Conservation (phyloP, 2,888 invertebrate species). For the Acanthococcus lagerstroemiae region DNA sequence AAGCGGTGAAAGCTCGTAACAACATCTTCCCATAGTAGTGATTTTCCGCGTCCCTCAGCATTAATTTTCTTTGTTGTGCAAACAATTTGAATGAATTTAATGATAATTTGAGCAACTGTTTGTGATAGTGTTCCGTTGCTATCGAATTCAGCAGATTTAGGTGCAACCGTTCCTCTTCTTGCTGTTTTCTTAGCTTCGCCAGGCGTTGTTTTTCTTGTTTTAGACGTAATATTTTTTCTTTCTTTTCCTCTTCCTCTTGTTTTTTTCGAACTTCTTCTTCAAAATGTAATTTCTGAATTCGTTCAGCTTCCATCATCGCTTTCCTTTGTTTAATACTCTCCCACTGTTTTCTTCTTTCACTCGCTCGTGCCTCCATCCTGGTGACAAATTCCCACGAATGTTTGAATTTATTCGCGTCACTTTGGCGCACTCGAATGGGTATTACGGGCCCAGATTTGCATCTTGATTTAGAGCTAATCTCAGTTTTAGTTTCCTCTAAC, state of each 20-base stretch:
- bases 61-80: neutral
- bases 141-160: conserved; percentile 11
- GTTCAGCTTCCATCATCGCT: conserved; percentile 14
- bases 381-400: conserved; percentile 19
- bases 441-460: too few relatives aligned
- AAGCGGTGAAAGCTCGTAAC: conserved; percentile 13
- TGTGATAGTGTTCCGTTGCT: conserved; percentile 5
- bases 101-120: neutral
- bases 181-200: conserved; percentile 9
- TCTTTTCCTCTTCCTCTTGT: conserved; percentile 15
- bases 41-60: conserved; percentile 23
- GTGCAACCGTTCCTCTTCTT: conserved; percentile 18
- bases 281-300: conserved; percentile 3
- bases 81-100: conserved; percentile 7
- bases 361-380: conserved; percentile 20
- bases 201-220: conserved; percentile 6
- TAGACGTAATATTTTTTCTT: conserved; percentile 6
- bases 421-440: too few relatives aligned
- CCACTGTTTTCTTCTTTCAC: conserved; percentile 20
- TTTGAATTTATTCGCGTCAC: conserved; percentile 6
- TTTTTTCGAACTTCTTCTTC: conserved; percentile 12
- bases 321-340: conserved; percentile 10
- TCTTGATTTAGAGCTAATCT: neutral
- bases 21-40: conserved; percentile 28
- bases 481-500: neutral